Base-by-base conservation (phyloP, 2,888 invertebrate species). In the Nemapogon koenigi region DNA sequence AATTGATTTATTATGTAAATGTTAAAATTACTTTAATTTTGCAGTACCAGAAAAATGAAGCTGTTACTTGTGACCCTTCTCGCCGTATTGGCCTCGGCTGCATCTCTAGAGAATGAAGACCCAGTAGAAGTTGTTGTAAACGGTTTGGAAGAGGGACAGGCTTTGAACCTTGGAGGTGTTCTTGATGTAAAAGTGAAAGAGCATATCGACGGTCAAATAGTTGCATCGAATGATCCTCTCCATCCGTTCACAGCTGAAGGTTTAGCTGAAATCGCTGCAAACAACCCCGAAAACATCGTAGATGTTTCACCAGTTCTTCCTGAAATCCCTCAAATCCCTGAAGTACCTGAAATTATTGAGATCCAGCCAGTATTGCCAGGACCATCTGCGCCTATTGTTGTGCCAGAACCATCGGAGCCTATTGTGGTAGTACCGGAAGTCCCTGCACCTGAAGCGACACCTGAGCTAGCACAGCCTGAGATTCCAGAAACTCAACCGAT, bases 81-180 rank as follows among this genome's bases (percentile, higher is more conserved):
- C 40, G 56, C 68, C 43, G 66, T 57, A 35, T 54, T 50, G 3
- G 67, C 61, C 13, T 41, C 56, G 17, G 61, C 65, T 14, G 48
- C 49, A 3, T 52, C 56, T 7, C 55, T 58, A 3, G 59, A 53
- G 3, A 50, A 8, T 14, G 19, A 49, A 19, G 59, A 57, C 1
- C 51, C 58, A 1, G 61, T 69, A 2, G 64, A 69, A 35, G 46
- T 70, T 29, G 53, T 64, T 16, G 59, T 71, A 10, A 66, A 70
- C 30, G 68, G 67, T 7, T 49, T 65, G 1, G 49, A 59, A 1
- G 59, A 66, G 10, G 70, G 65, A 2, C 45, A 59, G 4, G 43
- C 69, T 14, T 41, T 71, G 17, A 68, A 68, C 4, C 44, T 65
- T 15, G 54, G 52, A 17, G 41, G 62, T 16, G 47, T 68, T 11